Conservation (phyloP, 2,113 vertebrate genomes). For the Ellobius talpinus region DNA sequence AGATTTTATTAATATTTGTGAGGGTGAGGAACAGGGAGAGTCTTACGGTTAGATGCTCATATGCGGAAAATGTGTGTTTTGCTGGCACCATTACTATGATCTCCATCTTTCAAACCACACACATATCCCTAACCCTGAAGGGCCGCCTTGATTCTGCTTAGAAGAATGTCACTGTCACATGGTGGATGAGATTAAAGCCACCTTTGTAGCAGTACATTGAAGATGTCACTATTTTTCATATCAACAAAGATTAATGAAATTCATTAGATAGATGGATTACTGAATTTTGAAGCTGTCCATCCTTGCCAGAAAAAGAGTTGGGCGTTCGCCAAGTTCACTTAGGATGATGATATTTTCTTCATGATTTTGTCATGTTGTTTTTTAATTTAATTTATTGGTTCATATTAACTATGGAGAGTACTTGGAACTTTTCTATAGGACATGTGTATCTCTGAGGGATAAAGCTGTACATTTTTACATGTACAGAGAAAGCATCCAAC, state of each 20-base stretch:
- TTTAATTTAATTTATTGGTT: conserved; percentile 46
- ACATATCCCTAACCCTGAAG: conserved; percentile 83
- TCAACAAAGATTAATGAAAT: conserved; percentile 85
- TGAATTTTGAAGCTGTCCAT: conserved; percentile 83
- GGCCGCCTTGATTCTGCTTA: conserved; percentile 74
- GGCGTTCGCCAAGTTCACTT: conserved; percentile 71
- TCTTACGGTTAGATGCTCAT: conserved; percentile 72
- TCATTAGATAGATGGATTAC: conserved; percentile 81
- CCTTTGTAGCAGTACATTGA: conserved; percentile 84
- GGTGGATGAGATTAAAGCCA: conserved; percentile 84
- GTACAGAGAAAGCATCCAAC: not conserved
- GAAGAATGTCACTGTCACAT: conserved; percentile 87
- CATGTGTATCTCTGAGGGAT: conserved; percentile 7
- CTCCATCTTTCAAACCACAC: conserved; percentile 83
- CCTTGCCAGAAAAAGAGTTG: conserved; percentile 76
- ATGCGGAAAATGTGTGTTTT: conserved; percentile 73
- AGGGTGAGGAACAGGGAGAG: conserved; percentile 61
- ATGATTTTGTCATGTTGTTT: conserved; percentile 69
- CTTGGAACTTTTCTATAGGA: conserved; percentile 48
- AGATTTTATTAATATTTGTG: conserved; percentile 81
- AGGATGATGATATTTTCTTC: conserved; percentile 71
- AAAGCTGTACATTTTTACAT: conserved; percentile 14
- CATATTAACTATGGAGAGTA: not conserved
- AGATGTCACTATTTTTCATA: conserved; percentile 87
- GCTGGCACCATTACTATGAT: conserved; percentile 74